These are phyloP conservation scores for Cosmopolites sordidus DNA, from an alignment of 2,888 invertebrate genomes.

Conservation along the genomic window DNA sequence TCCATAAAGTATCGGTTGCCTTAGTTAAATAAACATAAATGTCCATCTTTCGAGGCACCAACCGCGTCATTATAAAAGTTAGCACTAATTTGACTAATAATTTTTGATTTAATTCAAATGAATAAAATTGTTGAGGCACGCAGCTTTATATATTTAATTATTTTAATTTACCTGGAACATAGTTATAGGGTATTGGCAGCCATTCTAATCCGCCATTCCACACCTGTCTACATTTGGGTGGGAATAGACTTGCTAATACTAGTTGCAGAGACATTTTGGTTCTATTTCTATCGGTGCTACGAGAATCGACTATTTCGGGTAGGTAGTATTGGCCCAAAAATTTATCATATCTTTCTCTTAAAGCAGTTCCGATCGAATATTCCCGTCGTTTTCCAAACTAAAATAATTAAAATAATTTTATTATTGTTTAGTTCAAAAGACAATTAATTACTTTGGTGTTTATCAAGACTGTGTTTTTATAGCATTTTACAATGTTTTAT, in stretches of 20 bases:
- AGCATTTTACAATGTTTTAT: no score
- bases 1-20: no score
- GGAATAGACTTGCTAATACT: constrained; percentile 64
- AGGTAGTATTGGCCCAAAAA: constrained; percentile 57
- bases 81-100: no score
- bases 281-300: constrained; percentile 65
- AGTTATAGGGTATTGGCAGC: constrained; percentile 76
- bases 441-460: no score
- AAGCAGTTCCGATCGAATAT: constrained; percentile 58
- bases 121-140: no score
- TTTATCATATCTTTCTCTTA: constrained; percentile 56
- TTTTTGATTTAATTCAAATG: no score
- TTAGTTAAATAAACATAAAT: no score
- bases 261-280: constrained; percentile 67
- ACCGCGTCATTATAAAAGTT: no score
- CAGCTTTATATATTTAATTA: no score
- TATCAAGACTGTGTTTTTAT: no score
- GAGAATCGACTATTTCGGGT: constrained; percentile 55
- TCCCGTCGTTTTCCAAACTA: constrained; percentile 36
- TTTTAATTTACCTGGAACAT: constrained; percentile 42
- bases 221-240: constrained; percentile 52
- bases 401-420: constrained; percentile 14
- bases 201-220: constrained; percentile 59
- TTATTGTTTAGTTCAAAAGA: no score
- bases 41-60: no score